Percentiles rank a stretch among this genome's conserved stretches.
These are phyloP conservation scores for Stenoptilia bipunctidactyla DNA, from an alignment of 2,888 invertebrate genomes.

Conservation along the genomic window DNA sequence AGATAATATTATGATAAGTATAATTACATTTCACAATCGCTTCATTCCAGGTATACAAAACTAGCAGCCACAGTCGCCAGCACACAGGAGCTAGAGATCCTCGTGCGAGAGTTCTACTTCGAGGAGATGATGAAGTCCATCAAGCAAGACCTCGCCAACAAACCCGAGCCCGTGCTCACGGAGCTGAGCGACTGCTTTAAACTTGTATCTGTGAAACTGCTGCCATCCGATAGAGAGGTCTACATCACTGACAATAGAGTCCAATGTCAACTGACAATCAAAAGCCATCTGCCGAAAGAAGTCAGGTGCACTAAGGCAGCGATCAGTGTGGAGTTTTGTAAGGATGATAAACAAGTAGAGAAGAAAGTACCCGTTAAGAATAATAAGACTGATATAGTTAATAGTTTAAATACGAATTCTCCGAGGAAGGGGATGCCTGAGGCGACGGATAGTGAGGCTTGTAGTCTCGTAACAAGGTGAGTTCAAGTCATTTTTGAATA, in stretches of 20 bases:
- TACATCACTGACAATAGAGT: conserved; percentile 58
- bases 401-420: conserved; percentile 40
- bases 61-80: conserved; percentile 85
- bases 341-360: conserved; percentile 37
- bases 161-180: conserved; percentile 56
- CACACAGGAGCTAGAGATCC: conserved; percentile 79
- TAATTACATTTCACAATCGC: too few species aligned
- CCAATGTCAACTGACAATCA: conserved; percentile 43
- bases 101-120: conserved; percentile 82
- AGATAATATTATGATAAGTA: too few species aligned
- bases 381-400: conserved; percentile 61
- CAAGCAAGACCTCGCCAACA: conserved; percentile 53
- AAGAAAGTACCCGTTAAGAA: conserved; percentile 45
- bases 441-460: conserved; percentile 27
- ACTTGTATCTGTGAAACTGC: conserved; percentile 61
- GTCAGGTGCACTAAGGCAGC: conserved; percentile 74
- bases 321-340: conserved; percentile 73
- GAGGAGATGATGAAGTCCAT: conserved; percentile 84
- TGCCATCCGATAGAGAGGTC: conserved; percentile 66
- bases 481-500: too few species aligned
- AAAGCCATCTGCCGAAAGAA: conserved; percentile 73
- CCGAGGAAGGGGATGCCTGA: conserved; percentile 39
- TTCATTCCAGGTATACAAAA: conserved; percentile 78
- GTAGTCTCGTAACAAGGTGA: conserved; percentile 49
- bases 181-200: conserved; percentile 71